Base-by-base conservation (phyloP, 2,113 vertebrate genomes). In the Thryonomys swinderianus region DNA sequence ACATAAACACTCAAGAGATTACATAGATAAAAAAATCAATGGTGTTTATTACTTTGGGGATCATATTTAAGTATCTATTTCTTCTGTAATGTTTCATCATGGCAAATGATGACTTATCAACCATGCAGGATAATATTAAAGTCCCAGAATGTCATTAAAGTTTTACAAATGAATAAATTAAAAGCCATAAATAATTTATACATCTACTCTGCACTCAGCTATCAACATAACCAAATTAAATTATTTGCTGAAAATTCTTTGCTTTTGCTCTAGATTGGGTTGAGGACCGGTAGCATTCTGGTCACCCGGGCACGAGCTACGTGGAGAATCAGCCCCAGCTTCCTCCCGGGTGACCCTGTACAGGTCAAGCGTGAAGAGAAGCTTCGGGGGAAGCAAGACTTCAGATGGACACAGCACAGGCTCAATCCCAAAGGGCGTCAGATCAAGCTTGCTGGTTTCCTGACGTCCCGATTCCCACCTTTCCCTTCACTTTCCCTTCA, bases 101-200 rank as follows among this genome's bases (percentile, higher is more conserved):
- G 17, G 12, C n/a, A 88, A 96, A 95, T 94, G 78, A 85, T 81
- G 16, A 89, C 69, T 59, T 34, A 88, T 88, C 92, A 95, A 84
- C 81, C 87, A 95, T 66, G 80, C 23, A 85, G 27, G 17, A 67
- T 64, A 85, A 91, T 91, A 90, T 88, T 91, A 95, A 94, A 94
- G 96, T 91, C 90, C n/a, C 16, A 89, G 45, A 5, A 85, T 85
- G n/a, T 87, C 88, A 94, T 92, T 95, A 93, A 97, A 94, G 25
- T 85, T 94, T 94, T 85, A 96, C 42, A 95, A 96, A 95, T 95
- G 71, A 96, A 91, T 95, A 89, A 96, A 94, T 96, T 96, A 94
- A 84, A 93, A 93, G 53, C 20, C 10, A 93, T 91, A 12, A 91
- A 61, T 96, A 96, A 97, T 94, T 93, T 55, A 95, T 67, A 85